A percentile compares a stretch with the other conserved stretches of the same genome.
Conservation (phyloP, 2,797 vertebrate species). For the Liasis olivaceus region DNA sequence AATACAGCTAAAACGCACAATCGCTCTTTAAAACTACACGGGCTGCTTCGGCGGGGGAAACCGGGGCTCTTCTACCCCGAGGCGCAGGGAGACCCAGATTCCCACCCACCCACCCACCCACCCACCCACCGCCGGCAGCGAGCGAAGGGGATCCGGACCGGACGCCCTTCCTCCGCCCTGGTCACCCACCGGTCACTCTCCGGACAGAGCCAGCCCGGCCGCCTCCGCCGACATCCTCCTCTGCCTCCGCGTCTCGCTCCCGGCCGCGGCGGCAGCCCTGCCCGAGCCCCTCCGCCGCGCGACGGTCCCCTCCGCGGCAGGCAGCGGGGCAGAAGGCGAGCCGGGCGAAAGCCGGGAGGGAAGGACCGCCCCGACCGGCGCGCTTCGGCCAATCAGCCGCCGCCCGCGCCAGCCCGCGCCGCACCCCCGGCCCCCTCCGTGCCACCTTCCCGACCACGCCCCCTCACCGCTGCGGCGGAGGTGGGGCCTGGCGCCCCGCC, state of each 20-base stretch:
- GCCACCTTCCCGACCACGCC: neutral
- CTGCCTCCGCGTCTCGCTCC: neutral
- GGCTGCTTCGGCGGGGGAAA: neutral
- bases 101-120: neutral
- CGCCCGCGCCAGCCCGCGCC: neutral
- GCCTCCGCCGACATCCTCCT: neutral
- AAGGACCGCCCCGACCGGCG: neutral
- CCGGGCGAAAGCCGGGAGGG: neutral
- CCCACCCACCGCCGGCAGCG: neutral
- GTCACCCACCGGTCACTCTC: neutral
- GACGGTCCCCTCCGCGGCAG: neutral
- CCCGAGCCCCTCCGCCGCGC: neutral
- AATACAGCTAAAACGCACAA: neutral
- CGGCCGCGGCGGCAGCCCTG: neutral
- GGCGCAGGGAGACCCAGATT: too few species aligned
- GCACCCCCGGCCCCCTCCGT: too few species aligned
- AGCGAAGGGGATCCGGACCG: neutral
- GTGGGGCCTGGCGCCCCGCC: neutral
- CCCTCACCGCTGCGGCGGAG: neutral
- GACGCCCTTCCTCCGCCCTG: neutral
- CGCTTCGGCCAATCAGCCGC: constrained; percentile 4
- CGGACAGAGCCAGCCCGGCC: neutral
- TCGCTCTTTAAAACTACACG: neutral
- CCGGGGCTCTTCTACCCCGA: too few species aligned
- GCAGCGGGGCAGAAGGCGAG: neutral